Percentiles rank a stretch among this genome's conserved stretches.
Conservation (phyloP, 2,797 vertebrate species). For the Brachyalestes nurse region DNA sequence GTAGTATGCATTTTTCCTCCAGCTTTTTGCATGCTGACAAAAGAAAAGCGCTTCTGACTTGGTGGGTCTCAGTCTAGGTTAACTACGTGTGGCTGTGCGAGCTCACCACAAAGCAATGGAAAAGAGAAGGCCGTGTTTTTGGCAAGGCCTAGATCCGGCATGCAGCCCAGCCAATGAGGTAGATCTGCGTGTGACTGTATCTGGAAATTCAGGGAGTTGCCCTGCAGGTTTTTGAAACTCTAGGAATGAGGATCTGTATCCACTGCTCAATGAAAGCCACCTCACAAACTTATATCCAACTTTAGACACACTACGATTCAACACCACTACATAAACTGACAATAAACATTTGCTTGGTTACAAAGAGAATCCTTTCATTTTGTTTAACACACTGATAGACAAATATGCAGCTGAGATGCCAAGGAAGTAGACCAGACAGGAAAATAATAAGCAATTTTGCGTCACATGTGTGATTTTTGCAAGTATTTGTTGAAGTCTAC, state of each 20-base stretch:
- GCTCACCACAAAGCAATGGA: constrained; percentile 5
- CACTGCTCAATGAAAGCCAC: constrained; percentile 6
- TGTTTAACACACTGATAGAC: neutral
- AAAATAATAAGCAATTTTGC: neutral
- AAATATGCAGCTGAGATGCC: too few relatives aligned
- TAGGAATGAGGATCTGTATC: constrained; percentile 23
- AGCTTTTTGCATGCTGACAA: constrained; percentile 13
- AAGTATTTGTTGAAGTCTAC: neutral
- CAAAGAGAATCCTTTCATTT: neutral
- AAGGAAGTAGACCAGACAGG: neutral
- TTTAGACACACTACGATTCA: neutral
- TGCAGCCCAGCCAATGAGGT: neutral
- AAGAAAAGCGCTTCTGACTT: neutral
- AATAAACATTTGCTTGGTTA: neutral
- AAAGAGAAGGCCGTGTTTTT: neutral
- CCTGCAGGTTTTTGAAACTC: constrained; percentile 19
- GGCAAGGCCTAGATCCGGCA: constrained; percentile 11
- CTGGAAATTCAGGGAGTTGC: neutral
- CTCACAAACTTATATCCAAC: neutral
- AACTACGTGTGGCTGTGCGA: neutral
- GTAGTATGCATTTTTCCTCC: neutral
- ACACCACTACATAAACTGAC: neutral
- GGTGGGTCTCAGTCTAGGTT: neutral
- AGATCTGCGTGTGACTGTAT: constrained; percentile 15
- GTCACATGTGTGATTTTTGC: neutral